Evolutionary conservation across 1,140 invertebrate genomes (phyloP).

Genomic region (Mizuhopecten yessoensis): DNA sequence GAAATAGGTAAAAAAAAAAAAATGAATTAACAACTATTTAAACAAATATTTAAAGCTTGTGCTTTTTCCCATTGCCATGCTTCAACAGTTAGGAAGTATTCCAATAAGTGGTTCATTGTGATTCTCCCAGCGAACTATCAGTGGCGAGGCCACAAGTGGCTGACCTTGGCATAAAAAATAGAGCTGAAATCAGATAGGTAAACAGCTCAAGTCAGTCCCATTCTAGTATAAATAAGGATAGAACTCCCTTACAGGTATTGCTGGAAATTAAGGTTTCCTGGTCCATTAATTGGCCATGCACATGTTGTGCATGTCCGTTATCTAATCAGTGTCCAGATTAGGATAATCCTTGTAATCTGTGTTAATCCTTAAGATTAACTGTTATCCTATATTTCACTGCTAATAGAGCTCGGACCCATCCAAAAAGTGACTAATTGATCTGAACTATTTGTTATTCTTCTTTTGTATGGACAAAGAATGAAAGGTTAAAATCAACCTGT

Average conservation of each 20-base stretch:
- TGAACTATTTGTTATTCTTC: background rate
- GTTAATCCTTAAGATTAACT: background rate
- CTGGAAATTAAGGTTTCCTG: slow-evolving; percentile 3
- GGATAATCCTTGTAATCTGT: background rate
- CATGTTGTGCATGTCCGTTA: slow-evolving; percentile 25
- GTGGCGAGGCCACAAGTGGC: background rate
- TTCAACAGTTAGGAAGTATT: slow-evolving; percentile 5
- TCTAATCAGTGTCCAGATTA: slow-evolving; percentile 28
- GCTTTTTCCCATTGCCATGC: slow-evolving; percentile 25
- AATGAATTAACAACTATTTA: slow-evolving; percentile 15
- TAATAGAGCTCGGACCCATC: background rate
- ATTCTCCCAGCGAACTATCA: slow-evolving; percentile 23
- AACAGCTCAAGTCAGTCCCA: background rate
- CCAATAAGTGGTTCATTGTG: slow-evolving; percentile 18
- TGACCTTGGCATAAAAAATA: slow-evolving; percentile 1
- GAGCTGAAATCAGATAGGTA: slow-evolving; percentile 24
- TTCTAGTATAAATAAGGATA: background rate
- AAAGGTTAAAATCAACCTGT: background rate
- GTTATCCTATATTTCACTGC: background rate
- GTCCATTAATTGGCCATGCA: slow-evolving; percentile 1
- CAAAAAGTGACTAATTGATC: background rate
- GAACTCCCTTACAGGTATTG: background rate
- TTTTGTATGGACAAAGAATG: background rate
- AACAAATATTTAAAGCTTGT: slow-evolving; percentile 22
- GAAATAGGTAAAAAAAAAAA: background rate